These are phyloP conservation scores for Chaetura pelagica DNA, from an alignment of 2,113 vertebrate genomes.

Conservation along the genomic window DNA sequence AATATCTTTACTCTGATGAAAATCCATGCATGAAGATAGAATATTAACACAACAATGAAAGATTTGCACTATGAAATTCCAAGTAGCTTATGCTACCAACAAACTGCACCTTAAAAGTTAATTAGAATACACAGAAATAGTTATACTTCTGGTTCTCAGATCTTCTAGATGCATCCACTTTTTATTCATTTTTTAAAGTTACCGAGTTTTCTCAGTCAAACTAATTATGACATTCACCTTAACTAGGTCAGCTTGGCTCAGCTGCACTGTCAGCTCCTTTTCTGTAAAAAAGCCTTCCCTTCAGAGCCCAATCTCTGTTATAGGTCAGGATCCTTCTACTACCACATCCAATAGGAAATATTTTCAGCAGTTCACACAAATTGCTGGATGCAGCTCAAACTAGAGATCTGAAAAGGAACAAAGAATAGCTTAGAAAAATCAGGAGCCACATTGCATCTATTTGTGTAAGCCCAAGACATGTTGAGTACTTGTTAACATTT, in stretches of 20 bases:
- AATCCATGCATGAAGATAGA: background rate
- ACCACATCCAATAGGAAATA: background rate
- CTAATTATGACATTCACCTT: background rate
- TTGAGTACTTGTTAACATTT: background rate
- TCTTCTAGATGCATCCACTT: background rate
- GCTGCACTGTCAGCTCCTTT: background rate
- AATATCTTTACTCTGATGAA: background rate
- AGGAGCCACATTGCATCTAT: background rate
- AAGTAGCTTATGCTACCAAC: background rate
- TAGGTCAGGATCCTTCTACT: background rate
- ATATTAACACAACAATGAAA: background rate
- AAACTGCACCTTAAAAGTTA: background rate
- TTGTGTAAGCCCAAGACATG: background rate
- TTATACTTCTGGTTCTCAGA: background rate
- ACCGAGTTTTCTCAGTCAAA: background rate
- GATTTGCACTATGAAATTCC: background rate
- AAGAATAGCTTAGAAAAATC: background rate
- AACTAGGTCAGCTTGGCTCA: background rate
- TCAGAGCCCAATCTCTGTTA: background rate
- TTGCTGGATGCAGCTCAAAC: background rate
- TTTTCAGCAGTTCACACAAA: background rate
- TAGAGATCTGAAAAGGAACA: background rate
- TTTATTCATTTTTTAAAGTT: background rate
- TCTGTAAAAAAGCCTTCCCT: background rate
- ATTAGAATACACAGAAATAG: background rate